Percentiles rank a stretch among this genome's conserved stretches.
Conservation (phyloP, 2,797 vertebrate species). For the Momotus momota region DNA sequence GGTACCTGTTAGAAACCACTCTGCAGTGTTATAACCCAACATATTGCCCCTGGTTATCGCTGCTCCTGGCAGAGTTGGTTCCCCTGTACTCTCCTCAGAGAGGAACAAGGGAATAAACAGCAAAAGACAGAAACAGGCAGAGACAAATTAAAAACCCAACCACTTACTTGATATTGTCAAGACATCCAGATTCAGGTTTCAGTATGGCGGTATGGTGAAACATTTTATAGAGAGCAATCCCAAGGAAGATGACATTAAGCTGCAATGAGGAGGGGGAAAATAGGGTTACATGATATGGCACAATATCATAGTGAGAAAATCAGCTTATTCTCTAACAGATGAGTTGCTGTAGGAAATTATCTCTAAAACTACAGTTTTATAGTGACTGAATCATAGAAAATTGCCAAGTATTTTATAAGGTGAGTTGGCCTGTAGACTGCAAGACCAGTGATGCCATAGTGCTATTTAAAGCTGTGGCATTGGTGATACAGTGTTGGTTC, state of each 20-base stretch:
- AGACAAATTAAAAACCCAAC: background rate
- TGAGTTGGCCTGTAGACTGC: background rate
- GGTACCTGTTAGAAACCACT: background rate
- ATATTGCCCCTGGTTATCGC: background rate
- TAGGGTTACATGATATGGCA: slow-evolving; percentile 25
- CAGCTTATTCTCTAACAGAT: slow-evolving; percentile 24
- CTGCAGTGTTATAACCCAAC: background rate
- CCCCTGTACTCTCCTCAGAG: background rate
- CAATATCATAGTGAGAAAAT: slow-evolving; percentile 1
- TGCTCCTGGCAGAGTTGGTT: background rate
- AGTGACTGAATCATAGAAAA: background rate
- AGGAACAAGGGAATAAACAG: background rate
- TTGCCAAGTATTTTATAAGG: slow-evolving; percentile 10
- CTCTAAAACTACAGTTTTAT: slow-evolving; percentile 2
- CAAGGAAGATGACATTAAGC: slow-evolving; percentile 98
- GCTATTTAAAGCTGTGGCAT: background rate
- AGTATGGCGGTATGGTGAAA: slow-evolving; percentile 98
- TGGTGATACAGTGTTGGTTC: background rate
- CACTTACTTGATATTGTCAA: slow-evolving; percentile 99
- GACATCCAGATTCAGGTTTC: slow-evolving; percentile 97
- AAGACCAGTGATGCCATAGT: background rate
- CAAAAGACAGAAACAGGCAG: background rate
- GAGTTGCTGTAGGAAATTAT: slow-evolving; percentile 55
- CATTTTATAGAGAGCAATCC: slow-evolving; percentile 99
- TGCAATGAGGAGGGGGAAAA: slow-evolving; percentile 67